Percentiles rank a stretch among this genome's conserved stretches.
These are phyloP conservation scores for Hydrochoerus hydrochaeris DNA, from an alignment of 2,113 vertebrate genomes.

Conservation along the genomic window DNA sequence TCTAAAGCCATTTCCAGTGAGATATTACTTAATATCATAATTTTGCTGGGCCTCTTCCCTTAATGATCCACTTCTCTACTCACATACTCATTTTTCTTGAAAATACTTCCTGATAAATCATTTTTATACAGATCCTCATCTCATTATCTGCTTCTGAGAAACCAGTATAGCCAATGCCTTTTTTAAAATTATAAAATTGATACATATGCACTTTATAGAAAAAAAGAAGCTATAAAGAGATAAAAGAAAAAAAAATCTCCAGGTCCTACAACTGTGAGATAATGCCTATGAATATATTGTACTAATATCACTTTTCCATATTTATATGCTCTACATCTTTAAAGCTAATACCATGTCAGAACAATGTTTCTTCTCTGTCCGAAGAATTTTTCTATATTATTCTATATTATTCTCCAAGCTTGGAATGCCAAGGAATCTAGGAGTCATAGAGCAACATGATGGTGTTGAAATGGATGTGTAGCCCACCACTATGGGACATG, in stretches of 20 bases:
- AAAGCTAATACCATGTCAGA: not conserved
- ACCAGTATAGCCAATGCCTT: not conserved
- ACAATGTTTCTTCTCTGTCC: not conserved
- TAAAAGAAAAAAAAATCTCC: constrained; percentile 1
- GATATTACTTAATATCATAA: not conserved
- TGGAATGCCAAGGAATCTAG: not conserved
- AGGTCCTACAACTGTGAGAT: not conserved
- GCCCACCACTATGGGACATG: not conserved
- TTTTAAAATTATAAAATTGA: not conserved
- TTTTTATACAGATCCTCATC: not conserved
- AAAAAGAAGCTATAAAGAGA: not conserved
- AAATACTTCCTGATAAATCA: not conserved
- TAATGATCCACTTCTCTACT: not conserved
- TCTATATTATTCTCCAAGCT: not conserved
- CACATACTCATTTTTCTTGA: not conserved
- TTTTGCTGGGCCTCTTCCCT: not conserved
- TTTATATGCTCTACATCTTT: constrained; percentile 18
- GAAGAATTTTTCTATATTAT: constrained; percentile 23
- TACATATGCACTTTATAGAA: not conserved
- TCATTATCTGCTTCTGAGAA: not conserved
- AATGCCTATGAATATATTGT: not conserved
- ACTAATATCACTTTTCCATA: not conserved
- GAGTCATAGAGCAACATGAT: not conserved
- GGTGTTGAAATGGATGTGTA: not conserved
- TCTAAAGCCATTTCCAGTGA: not conserved